Base-by-base conservation (phyloP, 1,140 invertebrate genomes). In the Aethina tumida region DNA sequence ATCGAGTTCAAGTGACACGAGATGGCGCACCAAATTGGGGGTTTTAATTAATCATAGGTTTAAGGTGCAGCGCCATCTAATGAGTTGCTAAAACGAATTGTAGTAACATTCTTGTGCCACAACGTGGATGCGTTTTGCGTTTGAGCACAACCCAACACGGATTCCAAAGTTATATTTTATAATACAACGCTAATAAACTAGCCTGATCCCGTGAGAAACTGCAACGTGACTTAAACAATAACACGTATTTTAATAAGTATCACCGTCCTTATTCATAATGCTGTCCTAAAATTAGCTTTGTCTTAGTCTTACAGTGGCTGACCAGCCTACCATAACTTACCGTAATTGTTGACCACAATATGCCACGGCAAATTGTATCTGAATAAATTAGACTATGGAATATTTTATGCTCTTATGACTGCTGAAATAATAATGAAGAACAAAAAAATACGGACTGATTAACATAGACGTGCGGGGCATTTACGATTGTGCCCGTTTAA, bases 161-260 rank as follows among this genome's bases (percentile, higher is more conserved):
- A n/a, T n/a, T n/a, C n/a, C n/a, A n/a, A n/a, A n/a, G n/a, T n/a
- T n/a, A n/a, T n/a, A n/a, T n/a, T n/a, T n/a, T n/a, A n/a, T 48
- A 46, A 43, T 27, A 47, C 43, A 47, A 50, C 40, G 25, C 41
- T 47, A 50, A 50, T 50, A 50, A 50, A 50, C 38, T 47, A 47
- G 38, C 41, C 35, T 46, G 33, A 47, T 50, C 41, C 44, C 48
- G 48, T 50, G 48, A 50, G 48, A 50, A 50, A 50, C 45, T 36
- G 29, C 48, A 50, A 50, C 48, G 48, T 50, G 48, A 50, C 48
- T 47, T 41, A 47, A 50, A 50, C 48, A 47, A 50, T 50, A 50
- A 50, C 48, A 47, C 48, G 48, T 50, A 50, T 50, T 50, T 50
- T 47, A 50, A 50, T 50, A 50, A 50, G 48, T 44, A 44, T 41